Conservation (phyloP, 2,888 invertebrate genomes). For the Micoletzkya japonica region DNA sequence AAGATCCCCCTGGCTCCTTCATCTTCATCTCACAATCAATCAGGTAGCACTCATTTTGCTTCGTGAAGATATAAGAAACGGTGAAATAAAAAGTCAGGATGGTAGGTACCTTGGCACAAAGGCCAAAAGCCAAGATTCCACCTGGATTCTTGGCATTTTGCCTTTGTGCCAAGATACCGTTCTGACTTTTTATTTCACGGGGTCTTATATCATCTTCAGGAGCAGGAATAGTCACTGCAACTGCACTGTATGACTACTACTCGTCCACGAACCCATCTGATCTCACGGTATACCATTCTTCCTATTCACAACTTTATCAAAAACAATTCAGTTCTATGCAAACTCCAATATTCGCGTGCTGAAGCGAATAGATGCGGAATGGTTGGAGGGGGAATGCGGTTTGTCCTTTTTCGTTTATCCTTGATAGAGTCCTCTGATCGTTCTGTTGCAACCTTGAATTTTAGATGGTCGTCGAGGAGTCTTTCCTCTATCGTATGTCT, state of each 20-base stretch:
- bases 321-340: slow-evolving; percentile 45
- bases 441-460: not conserved
- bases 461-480: slow-evolving; percentile 47
- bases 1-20: slow-evolving; percentile 49
- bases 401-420: not conserved
- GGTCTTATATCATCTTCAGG: not conserved
- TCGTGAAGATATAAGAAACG: not conserved
- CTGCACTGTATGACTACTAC: slow-evolving; percentile 56
- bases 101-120: not conserved
- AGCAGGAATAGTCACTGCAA: slow-evolving; percentile 30
- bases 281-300: slow-evolving; percentile 41
- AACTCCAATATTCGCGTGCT: slow-evolving; percentile 44
- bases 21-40: not conserved
- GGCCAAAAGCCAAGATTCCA: not conserved
- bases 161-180: no score
- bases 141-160: no score
- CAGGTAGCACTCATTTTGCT: not conserved
- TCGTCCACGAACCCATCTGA: slow-evolving; percentile 51
- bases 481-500: slow-evolving; percentile 52
- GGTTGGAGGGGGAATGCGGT: slow-evolving; percentile 51
- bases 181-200: no score
- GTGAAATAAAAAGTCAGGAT: not conserved
- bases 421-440: not conserved
- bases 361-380: slow-evolving; percentile 50
- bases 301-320: not conserved